These are phyloP conservation scores for Saccopteryx leptura DNA, from an alignment of 2,113 vertebrate genomes.

Conservation along the genomic window DNA sequence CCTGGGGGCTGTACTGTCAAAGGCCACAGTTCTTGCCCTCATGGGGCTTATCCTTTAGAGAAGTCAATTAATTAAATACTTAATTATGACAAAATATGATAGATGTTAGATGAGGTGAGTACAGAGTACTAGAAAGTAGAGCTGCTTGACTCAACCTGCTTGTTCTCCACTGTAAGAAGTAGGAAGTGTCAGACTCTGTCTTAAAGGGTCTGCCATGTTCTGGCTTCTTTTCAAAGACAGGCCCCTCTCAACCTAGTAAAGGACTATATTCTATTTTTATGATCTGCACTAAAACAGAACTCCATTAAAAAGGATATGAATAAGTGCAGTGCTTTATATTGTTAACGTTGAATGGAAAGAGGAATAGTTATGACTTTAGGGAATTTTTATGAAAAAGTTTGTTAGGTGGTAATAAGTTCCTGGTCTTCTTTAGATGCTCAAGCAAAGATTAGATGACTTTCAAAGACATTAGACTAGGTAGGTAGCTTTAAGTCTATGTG, in stretches of 20 bases:
- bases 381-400: slow-evolving; percentile 50
- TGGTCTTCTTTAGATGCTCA: slow-evolving; percentile 49
- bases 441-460: slow-evolving; percentile 29
- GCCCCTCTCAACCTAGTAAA: background rate
- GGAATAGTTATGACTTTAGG: background rate
- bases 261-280: slow-evolving; percentile 3
- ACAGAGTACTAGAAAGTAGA: background rate
- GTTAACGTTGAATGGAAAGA: slow-evolving; percentile 39
- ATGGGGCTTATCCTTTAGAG: background rate
- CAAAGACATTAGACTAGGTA: background rate
- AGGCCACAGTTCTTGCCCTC: background rate
- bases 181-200: background rate
- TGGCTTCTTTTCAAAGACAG: slow-evolving; percentile 46
- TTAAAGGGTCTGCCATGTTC: slow-evolving; percentile 35
- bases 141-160: background rate
- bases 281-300: slow-evolving; percentile 54
- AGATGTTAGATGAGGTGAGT: background rate
- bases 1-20: background rate
- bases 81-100: background rate
- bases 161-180: slow-evolving; percentile 17
- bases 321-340: background rate
- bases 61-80: slow-evolving; percentile 1
- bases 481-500: slow-evolving; percentile 31
- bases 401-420: background rate
- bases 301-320: slow-evolving; percentile 22